Base-by-base conservation (phyloP, 1,140 invertebrate genomes). In the Danaus melanippus region DNA sequence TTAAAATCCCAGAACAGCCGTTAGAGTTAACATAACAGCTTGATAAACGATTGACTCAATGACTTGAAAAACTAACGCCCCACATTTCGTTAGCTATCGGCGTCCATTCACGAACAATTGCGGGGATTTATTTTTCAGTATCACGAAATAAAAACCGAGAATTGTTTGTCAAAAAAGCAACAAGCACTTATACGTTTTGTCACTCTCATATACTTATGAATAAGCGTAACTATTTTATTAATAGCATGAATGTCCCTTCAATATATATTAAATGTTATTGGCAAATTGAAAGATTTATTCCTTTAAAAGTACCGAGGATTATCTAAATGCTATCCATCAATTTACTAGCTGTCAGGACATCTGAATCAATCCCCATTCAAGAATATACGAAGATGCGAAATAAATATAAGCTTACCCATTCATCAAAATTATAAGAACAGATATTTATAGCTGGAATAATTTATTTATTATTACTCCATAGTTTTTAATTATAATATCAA, bases 11-110 rank as follows among this genome's bases (percentile, higher is more conserved):
- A 9, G 52, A 42, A 45, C 48, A 41, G 62, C 68, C 68, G 69
- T 74, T 74, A 76, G 81, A 84, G 70, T 84, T 84, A 79, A 81
- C 79, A 82, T 78, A 84, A 81, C 83, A 82, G 75, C 58, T 74
- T 86, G 80, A 86, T 86, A 86, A 86, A 86, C 78, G 83, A 84
- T 86, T 84, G 79, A 83, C 76, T 77, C 75, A 69, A 86, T 86
- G 83, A 86, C 83, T 86, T 77, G 79, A 83, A 83, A 84, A 86
- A 83, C 78, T 76, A 73, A 77, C 79, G 76, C 80, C 76, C 79
- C 67, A 72, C 63, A 72, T 64, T 71, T 70, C 64, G 68, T 69
- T 66, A 59, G 69, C 72, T 86, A 84, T 83, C 74, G 79, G 77
- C 59, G 71, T 74, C 78, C 79, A 80, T 86, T 66, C 61, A 66